A percentile compares a stretch with the other conserved stretches of the same genome.
phyloP scores from a whole-genome alignment of 2,113 vertebrate species.

The Excalfactoria chinensis region DNA sequence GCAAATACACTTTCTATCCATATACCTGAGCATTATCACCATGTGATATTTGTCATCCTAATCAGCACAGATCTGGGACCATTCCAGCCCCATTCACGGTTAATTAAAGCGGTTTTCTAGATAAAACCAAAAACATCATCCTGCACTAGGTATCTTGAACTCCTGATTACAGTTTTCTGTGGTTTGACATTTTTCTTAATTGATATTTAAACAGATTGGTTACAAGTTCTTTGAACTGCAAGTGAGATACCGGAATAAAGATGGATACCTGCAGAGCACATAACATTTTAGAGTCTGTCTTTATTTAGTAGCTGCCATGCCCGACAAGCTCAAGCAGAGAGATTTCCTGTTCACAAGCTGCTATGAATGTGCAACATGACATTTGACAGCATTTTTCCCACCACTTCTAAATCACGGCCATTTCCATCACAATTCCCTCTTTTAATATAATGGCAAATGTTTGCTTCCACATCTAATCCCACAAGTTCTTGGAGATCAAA shows the following conservation, averaged over 20 bases:
- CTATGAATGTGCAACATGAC: slow-evolving; percentile 71
- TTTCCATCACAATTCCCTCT: slow-evolving; percentile 54
- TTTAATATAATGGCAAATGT: slow-evolving; percentile 50
- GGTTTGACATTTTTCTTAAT: slow-evolving; percentile 28
- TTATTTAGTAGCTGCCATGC: slow-evolving; percentile 49
- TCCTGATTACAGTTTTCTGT: background rate
- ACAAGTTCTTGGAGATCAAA: background rate
- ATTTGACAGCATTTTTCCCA: slow-evolving; percentile 66
- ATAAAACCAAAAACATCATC: background rate
- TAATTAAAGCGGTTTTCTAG: background rate
- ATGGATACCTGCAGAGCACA: slow-evolving; percentile 52
- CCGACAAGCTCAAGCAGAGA: slow-evolving; percentile 70
- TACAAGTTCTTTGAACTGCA: slow-evolving; percentile 46
- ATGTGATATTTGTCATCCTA: background rate
- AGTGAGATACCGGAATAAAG: slow-evolving; percentile 36
- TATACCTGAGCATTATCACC: background rate
- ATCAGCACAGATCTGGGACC: background rate
- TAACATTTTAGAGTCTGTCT: slow-evolving; percentile 49
- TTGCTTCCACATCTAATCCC: background rate
- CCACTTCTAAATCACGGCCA: slow-evolving; percentile 39
- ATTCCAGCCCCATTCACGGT: background rate
- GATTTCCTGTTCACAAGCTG: slow-evolving; percentile 80
- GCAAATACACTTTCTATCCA: background rate
- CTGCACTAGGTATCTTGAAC: background rate
- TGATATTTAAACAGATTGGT: slow-evolving; percentile 69